phyloP scores from a whole-genome alignment of 1,140 invertebrate species.

The Aphis craccivora region DNA sequence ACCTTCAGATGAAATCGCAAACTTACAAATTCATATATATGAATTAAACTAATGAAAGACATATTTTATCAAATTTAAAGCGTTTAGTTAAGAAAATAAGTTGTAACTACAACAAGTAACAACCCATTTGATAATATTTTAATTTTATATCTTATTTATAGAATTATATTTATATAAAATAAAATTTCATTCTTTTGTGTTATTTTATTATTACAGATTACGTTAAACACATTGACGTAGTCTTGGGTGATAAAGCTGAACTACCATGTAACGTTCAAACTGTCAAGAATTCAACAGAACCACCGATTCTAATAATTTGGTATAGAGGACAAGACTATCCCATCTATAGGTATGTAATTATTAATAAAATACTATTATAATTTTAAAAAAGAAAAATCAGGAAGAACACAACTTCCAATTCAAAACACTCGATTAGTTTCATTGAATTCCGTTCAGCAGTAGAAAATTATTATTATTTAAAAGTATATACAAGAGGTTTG shows the following conservation, averaged over 20 bases:
- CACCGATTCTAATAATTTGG: constrained; percentile 47
- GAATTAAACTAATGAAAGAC: too few species aligned
- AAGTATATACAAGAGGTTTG: too few species aligned
- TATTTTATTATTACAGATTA: constrained; percentile 25
- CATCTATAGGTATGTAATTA: constrained; percentile 18
- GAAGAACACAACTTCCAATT: neutral
- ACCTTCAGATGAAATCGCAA: too few species aligned
- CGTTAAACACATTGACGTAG: neutral
- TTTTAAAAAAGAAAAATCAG: neutral
- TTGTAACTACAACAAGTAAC: too few species aligned
- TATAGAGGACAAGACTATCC: constrained; percentile 44
- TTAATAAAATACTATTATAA: neutral
- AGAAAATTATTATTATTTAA: too few species aligned
- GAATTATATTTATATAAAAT: neutral
- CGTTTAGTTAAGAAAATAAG: too few species aligned
- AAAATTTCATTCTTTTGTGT: neutral
- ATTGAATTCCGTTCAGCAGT: too few species aligned
- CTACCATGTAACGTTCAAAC: constrained; percentile 14
- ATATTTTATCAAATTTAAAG: too few species aligned
- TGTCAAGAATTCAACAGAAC: neutral
- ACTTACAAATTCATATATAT: too few species aligned
- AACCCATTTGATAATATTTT: too few species aligned
- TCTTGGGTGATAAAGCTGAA: constrained; percentile 30
- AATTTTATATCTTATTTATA: neutral
- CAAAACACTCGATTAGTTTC: too few species aligned